Evolutionary conservation across 2,113 vertebrate species (phyloP).

Genomic region (Bostrychus sinensis): DNA sequence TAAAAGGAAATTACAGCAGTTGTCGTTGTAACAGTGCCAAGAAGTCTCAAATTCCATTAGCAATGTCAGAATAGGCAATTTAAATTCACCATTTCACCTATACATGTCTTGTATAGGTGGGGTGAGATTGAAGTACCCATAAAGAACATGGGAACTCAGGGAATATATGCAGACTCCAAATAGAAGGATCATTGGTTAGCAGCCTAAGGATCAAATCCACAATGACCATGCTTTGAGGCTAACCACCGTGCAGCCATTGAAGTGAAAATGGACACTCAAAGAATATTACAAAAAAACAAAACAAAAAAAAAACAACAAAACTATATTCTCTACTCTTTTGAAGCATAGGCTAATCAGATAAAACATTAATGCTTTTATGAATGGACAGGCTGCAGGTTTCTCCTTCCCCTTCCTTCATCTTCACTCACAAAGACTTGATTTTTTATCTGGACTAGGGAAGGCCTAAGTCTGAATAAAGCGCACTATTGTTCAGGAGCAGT

Average conservation of each 20-base stretch:
- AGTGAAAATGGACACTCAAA: neutral
- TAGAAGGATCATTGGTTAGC: too few species aligned
- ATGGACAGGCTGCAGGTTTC: neutral
- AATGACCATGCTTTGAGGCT: neutral
- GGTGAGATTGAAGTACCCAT: too few species aligned
- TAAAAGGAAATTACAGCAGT: too few species aligned
- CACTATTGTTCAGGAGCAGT: slow-evolving; percentile 68
- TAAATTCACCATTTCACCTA: too few species aligned
- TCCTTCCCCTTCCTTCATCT: slow-evolving; percentile 29
- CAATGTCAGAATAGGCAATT: too few species aligned
- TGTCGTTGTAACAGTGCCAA: too few species aligned
- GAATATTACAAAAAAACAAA: too few species aligned
- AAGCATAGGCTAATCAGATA: neutral
- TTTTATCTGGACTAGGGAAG: slow-evolving; percentile 32
- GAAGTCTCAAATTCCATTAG: too few species aligned
- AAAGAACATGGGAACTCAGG: too few species aligned
- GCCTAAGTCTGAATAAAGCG: slow-evolving; percentile 60
- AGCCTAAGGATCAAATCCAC: too few species aligned
- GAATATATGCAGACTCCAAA: too few species aligned
- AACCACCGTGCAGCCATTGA: neutral
- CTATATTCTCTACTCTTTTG: neutral
- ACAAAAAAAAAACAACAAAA: neutral
- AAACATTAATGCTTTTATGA: neutral
- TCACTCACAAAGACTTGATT: slow-evolving; percentile 57
- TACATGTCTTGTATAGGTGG: too few species aligned